These are phyloP conservation scores for Homarus americanus DNA, from an alignment of 1,140 invertebrate species.

Conservation along the genomic window DNA sequence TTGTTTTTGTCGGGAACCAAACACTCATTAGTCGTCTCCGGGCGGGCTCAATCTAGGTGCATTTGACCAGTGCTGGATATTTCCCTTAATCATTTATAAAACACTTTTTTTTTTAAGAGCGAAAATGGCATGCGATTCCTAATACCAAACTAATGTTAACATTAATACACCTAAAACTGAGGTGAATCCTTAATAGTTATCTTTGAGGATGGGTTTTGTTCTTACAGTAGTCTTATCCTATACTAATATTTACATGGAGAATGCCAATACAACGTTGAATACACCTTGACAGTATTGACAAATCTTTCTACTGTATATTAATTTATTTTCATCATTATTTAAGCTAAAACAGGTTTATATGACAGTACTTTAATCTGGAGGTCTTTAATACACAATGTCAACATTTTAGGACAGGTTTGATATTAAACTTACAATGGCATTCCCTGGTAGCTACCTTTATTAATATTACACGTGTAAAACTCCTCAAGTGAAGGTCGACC, in stretches of 20 bases:
- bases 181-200: conserved; percentile 15
- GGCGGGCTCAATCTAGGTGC: too few species aligned
- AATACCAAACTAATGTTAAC: background rate
- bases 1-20: background rate
- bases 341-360: too few species aligned
- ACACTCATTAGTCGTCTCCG: too few species aligned
- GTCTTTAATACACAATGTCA: background rate
- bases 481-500: conserved; percentile 2
- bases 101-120: conserved; percentile 5
- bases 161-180: background rate
- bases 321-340: too few species aligned
- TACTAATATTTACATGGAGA: conserved; percentile 30
- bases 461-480: background rate
- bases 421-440: conserved; percentile 31
- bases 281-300: background rate
- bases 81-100: background rate
- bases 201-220: conserved; percentile 43
- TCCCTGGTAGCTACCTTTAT: background rate
- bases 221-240: background rate
- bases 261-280: background rate
- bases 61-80: background rate
- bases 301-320: background rate
- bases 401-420: background rate
- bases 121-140: background rate
- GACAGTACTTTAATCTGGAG: background rate